These are phyloP conservation scores for Rhegmatorhina hoffmannsi DNA, from an alignment of 2,113 vertebrate genomes.

Conservation along the genomic window DNA sequence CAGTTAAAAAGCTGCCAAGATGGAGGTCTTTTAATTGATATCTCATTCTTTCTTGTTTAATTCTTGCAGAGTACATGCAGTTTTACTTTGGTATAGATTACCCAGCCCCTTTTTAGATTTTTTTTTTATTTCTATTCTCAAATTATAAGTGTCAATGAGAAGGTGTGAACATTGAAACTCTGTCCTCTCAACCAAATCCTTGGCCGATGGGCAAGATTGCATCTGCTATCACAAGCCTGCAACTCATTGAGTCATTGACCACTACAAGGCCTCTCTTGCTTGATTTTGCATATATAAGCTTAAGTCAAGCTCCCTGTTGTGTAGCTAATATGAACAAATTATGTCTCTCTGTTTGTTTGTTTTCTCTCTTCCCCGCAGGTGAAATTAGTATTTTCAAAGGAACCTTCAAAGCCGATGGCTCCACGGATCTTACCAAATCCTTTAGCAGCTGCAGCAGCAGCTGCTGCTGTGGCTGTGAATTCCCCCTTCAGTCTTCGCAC, in stretches of 20 bases:
- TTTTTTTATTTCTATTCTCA: background rate
- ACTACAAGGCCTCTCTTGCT: background rate
- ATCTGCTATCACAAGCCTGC: background rate
- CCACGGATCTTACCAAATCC: conserved; percentile 89
- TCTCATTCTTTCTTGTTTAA: background rate
- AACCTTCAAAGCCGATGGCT: conserved; percentile 85
- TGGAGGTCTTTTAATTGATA: background rate
- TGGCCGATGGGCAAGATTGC: fast-evolving
- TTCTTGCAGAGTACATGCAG: background rate
- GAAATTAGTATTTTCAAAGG: conserved; percentile 89
- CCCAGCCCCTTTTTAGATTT: background rate
- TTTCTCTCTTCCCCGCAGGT: conserved; percentile 76
- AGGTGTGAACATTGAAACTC: background rate
- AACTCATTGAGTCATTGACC: background rate
- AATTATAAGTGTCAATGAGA: background rate
- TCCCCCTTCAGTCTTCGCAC: conserved; percentile 87
- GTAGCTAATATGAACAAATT: background rate
- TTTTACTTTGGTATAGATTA: background rate
- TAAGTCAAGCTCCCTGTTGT: background rate
- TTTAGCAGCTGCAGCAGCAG: conserved; percentile 83
- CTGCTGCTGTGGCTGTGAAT: conserved; percentile 84
- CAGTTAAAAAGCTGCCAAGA: background rate
- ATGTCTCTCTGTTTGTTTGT: conserved; percentile 26
- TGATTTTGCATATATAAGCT: background rate
- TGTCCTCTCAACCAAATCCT: background rate